A percentile compares a stretch with the other conserved stretches of the same genome.
Evolutionary conservation across 2,113 vertebrate genomes (phyloP).

Genomic region (Poeciliopsis occidentalis): DNA sequence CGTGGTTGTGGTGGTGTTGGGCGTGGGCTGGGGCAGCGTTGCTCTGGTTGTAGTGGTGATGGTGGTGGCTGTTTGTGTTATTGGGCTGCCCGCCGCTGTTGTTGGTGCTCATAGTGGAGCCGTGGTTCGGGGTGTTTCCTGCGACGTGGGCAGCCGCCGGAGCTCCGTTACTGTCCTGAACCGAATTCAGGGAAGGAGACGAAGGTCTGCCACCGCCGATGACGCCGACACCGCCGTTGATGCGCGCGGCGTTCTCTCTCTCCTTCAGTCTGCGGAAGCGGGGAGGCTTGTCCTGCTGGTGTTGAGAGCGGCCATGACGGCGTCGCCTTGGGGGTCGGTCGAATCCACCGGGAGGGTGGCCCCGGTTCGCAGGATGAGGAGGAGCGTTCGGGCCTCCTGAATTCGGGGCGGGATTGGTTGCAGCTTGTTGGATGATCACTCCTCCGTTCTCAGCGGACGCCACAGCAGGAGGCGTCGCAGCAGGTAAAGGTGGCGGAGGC

Average conservation of each 20-base stretch:
- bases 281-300: constrained; percentile 92
- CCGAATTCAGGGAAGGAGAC: constrained; percentile 68
- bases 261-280: constrained; percentile 92
- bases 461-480: constrained; percentile 40
- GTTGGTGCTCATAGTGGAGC: constrained; percentile 54
- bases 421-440: constrained; percentile 49
- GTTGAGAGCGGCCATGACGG: constrained; percentile 87
- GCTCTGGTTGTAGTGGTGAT: constrained; percentile 79
- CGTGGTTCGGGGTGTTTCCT: constrained; percentile 69
- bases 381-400: constrained; percentile 57
- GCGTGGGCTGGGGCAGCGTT: constrained; percentile 60
- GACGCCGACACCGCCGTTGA: constrained; percentile 78
- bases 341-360: constrained; percentile 72
- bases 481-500: constrained; percentile 42
- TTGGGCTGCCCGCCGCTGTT: constrained; percentile 63
- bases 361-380: constrained; percentile 52
- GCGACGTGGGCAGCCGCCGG: constrained; percentile 46
- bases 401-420: constrained; percentile 59
- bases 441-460: constrained; percentile 71
- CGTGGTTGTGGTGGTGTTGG: constrained; percentile 82
- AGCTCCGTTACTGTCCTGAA: constrained; percentile 71
- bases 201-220: constrained; percentile 68
- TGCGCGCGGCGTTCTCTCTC: constrained; percentile 86
- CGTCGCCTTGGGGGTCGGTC: constrained; percentile 85
- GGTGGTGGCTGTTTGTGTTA: constrained; percentile 74